Evolutionary conservation across 2,888 invertebrate species (phyloP).

Genomic region (Orchestes rusci): DNA sequence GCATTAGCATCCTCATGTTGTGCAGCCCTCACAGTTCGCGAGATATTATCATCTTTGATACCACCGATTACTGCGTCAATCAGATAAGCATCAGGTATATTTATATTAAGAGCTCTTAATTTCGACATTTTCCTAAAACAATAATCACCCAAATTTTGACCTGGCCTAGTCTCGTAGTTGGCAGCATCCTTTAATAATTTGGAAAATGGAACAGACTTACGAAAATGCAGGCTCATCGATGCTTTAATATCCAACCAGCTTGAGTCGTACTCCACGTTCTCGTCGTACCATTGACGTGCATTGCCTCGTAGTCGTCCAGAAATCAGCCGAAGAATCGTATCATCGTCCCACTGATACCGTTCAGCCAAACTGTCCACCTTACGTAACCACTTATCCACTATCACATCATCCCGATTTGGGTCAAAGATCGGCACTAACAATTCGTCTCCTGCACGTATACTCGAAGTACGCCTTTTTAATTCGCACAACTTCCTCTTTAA

Average conservation of each 20-base stretch:
- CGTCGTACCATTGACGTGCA: too few species aligned
- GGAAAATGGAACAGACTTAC: constrained; percentile 15
- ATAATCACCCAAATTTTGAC: constrained; percentile 16
- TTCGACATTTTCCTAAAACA: constrained; percentile 23
- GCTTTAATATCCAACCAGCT: constrained; percentile 13
- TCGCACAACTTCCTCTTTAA: too few species aligned
- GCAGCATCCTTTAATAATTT: too few species aligned
- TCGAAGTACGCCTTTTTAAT: too few species aligned
- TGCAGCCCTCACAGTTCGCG: constrained; percentile 15
- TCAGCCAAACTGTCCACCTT: too few species aligned
- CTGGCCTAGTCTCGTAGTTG: constrained; percentile 12
- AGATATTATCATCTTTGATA: constrained; percentile 20
- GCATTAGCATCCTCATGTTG: constrained; percentile 13
- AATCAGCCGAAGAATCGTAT: constrained; percentile 10
- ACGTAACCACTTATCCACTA: too few species aligned
- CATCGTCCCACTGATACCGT: constrained; percentile 10
- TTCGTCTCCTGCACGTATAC: too few species aligned
- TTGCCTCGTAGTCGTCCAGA: constrained; percentile 11
- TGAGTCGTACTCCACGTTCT: constrained; percentile 4
- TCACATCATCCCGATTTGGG: too few species aligned
- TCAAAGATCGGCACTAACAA: too few species aligned
- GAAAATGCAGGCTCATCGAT: constrained; percentile 11
- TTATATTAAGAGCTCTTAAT: too few species aligned
- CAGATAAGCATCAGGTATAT: too few species aligned
- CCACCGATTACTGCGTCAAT: constrained; percentile 24